Conservation (phyloP, 2,797 vertebrate genomes). For the Pipistrellus kuhlii region DNA sequence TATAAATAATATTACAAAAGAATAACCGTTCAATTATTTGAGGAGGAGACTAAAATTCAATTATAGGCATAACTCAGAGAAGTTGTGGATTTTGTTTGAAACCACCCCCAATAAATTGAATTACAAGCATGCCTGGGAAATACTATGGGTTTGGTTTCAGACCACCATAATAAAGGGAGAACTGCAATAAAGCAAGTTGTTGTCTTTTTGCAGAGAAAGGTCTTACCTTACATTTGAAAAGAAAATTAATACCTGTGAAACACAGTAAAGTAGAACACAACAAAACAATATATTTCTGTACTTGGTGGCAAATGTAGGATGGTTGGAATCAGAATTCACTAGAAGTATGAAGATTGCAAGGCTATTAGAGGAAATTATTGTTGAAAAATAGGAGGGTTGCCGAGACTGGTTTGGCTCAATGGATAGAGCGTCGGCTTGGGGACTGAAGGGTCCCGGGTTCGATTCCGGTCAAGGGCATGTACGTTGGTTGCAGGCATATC, state of each 20-base stretch:
- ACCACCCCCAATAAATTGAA: background rate
- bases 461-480: too few relatives aligned
- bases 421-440: too few relatives aligned
- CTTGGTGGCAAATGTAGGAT: background rate
- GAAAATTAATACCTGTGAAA: background rate
- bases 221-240: background rate
- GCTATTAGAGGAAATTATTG: background rate
- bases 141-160: background rate
- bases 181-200: background rate
- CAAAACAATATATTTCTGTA: background rate
- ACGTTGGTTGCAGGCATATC: too few relatives aligned
- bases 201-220: background rate
- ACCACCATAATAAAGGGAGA: background rate
- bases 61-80: background rate
- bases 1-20: background rate
- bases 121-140: background rate
- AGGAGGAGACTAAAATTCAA: conserved; percentile 29
- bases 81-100: background rate
- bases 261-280: background rate
- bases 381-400: background rate
- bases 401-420: too few relatives aligned
- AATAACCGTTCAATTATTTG: background rate
- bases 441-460: too few relatives aligned
- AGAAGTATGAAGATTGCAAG: background rate
- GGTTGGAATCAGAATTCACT: background rate